Evolutionary conservation across 2,113 vertebrate genomes (phyloP), one percentile per base, ranked within the genome.

Genomic region (Heterotis niloticus): DNA sequence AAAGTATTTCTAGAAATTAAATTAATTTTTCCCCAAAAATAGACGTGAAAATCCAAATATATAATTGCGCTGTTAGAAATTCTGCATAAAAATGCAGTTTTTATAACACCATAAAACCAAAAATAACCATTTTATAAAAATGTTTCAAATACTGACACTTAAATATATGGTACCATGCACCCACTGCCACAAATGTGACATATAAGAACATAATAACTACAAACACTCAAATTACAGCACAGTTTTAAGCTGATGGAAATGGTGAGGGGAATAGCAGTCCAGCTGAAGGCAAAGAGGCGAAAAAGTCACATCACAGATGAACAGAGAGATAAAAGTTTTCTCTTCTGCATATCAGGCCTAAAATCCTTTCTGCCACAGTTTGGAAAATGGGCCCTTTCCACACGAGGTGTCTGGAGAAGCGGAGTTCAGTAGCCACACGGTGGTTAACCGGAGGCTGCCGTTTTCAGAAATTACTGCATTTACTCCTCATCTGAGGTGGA

Each of bases 101-200:
- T 77, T 80, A 59, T 62, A 82, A 83, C 88, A 82, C 78, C 76
- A 80, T 80, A 83, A 85, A 89, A 80, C 78, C 76, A 82, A 78
- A 75, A 56, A 81, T 85, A 83, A 86, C 82, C 82, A 77, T 72
- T 75, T 20, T 74, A 70, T 70, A 60, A 73, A 79, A 80, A 71
- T n/a, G 75, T 80, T 83, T 81, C 7, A 83, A 84, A 86, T 78
- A n/a, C 57, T 78, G 77, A 75, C 56, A 68, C 56, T 81, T 82
- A 82, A 71, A 81, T 83, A 34, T 64, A 54, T 65, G 82, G 75
- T 70, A 72, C 44, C 16, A 77, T 79, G 65, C 64, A 75, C 60
- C 76, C 78, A 82, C 81, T 69, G 57, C 81, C 54, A 72, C 74
- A 77, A 66, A 65, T 16, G 20, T 26, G 24, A 67, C 9, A 52